Conservation (phyloP, 2,797 vertebrate species). For the Vireo griseus region DNA sequence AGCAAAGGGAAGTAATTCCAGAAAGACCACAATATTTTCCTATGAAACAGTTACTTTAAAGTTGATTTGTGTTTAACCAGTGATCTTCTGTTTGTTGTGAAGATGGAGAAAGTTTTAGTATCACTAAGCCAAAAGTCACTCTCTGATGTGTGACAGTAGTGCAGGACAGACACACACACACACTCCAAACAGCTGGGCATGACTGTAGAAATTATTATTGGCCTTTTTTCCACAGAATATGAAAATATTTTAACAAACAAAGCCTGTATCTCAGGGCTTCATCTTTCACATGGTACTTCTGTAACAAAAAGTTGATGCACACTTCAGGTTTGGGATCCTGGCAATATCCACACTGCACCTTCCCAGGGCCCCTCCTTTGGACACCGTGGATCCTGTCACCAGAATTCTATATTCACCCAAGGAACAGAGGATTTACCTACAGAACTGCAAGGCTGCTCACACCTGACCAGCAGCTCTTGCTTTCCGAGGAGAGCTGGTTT, state of each 20-base stretch:
- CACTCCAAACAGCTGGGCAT: background rate
- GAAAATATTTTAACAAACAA: background rate
- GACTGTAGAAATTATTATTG: fast-evolving
- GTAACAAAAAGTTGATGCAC: background rate
- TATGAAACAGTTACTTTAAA: background rate
- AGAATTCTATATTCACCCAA: background rate
- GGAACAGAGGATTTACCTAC: background rate
- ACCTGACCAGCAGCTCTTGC: background rate
- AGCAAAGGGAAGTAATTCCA: background rate
- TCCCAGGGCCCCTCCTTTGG: background rate
- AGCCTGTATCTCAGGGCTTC: background rate
- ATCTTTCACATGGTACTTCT: background rate
- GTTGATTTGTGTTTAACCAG: background rate
- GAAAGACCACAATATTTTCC: background rate
- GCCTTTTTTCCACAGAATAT: background rate
- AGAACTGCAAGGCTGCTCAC: fast-evolving
- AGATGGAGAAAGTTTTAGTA: background rate
- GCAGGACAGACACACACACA: background rate
- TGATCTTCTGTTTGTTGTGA: background rate
- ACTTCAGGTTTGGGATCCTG: background rate
- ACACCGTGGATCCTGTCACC: background rate
- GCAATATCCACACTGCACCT: background rate
- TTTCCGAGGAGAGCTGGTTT: background rate
- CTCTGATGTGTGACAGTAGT: background rate
- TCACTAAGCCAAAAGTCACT: background rate